phyloP scores from a whole-genome alignment of 2,797 vertebrate species.

The Dallia pectoralis region DNA sequence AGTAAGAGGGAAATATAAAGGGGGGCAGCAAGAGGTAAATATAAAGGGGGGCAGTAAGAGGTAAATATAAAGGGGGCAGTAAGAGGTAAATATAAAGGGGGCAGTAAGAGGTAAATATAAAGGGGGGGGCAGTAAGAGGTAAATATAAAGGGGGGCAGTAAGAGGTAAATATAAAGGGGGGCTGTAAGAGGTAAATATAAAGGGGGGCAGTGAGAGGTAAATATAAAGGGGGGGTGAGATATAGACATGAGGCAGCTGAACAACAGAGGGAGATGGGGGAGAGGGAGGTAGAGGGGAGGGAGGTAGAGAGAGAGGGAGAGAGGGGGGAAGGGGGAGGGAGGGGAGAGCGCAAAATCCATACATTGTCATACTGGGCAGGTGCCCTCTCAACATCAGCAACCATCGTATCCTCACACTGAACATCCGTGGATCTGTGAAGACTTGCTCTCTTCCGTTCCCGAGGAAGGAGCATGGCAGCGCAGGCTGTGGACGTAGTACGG shows the following conservation, averaged over 20 bases:
- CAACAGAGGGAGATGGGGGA: conserved; percentile 15
- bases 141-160: conserved; percentile 23
- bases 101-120: background rate
- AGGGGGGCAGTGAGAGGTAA: conserved; percentile 22
- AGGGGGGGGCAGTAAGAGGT: too few relatives aligned
- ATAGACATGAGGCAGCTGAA: conserved; percentile 46
- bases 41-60: conserved; percentile 43
- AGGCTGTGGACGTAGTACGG: conserved; percentile 21
- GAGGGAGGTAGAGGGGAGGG: conserved; percentile 19
- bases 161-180: conserved; percentile 29
- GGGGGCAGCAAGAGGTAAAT: conserved; percentile 22
- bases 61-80: conserved; percentile 38
- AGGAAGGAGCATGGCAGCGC: conserved; percentile 42
- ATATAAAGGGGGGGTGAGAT: conserved; percentile 41
- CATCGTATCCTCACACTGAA: conserved; percentile 39
- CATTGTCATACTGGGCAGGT: conserved; percentile 45
- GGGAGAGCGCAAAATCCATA: conserved; percentile 16
- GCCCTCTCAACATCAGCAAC: conserved; percentile 59
- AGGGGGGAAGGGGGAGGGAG: background rate
- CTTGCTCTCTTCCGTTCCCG: conserved; percentile 38
- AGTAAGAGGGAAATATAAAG: too few relatives aligned
- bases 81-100: conserved; percentile 13
- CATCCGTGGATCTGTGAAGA: conserved; percentile 39
- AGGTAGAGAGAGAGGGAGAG: background rate
- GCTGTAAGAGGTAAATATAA: too few relatives aligned